phyloP scores from a whole-genome alignment of 1,140 invertebrate species.

The Macrostomum lignano region DNA sequence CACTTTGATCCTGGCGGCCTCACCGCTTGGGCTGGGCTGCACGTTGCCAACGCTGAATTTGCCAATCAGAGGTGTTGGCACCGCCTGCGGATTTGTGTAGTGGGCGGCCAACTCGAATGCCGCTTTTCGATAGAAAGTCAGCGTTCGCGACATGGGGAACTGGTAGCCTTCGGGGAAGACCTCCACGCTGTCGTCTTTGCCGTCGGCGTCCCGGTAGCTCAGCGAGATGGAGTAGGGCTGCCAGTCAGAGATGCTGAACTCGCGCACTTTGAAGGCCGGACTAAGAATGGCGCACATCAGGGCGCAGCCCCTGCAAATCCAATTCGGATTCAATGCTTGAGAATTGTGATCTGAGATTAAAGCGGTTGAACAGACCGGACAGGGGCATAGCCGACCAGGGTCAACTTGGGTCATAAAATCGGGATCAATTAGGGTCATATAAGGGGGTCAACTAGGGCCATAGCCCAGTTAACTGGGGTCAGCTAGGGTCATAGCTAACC shows the following conservation, averaged over 20 bases:
- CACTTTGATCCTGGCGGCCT: constrained; percentile 66
- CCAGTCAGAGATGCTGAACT: constrained; percentile 67
- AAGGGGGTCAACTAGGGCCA: no score
- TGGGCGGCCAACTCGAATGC: constrained; percentile 48
- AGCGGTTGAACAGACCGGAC: no score
- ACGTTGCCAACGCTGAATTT: constrained; percentile 54
- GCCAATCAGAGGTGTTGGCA: constrained; percentile 25
- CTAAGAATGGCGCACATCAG: constrained; percentile 65
- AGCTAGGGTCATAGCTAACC: no score
- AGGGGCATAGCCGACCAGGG: no score
- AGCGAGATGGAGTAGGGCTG: constrained; percentile 65
- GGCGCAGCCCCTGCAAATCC: constrained; percentile 81
- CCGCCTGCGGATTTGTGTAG: constrained; percentile 35
- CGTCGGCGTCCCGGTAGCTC: constrained; percentile 13
- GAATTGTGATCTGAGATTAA: no score
- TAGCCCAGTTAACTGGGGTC: no score
- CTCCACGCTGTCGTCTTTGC: constrained; percentile 34
- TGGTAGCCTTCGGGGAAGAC: constrained; percentile 60
- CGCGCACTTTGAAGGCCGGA: constrained; percentile 70
- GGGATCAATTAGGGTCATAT: no score
- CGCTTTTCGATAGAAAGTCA: constrained; percentile 62
- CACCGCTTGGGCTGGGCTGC: constrained; percentile 46
- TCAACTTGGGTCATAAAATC: no score
- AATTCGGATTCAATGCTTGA: no score
- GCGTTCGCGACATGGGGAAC: constrained; percentile 63